Base-by-base conservation (phyloP, 2,113 vertebrate genomes). In the Anser cygnoides region DNA sequence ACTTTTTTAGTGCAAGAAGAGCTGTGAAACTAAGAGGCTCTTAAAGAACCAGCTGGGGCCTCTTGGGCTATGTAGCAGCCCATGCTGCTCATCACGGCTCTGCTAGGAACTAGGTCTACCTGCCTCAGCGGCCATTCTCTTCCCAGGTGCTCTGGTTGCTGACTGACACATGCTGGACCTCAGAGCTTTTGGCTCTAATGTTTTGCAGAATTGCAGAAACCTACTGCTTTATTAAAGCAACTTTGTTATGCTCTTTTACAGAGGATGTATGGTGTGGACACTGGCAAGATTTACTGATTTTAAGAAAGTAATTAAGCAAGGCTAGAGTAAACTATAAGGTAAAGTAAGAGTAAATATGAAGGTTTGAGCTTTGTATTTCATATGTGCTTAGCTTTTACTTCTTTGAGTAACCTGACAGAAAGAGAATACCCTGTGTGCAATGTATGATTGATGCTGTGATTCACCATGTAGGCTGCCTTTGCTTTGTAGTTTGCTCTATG, bases 101-200 rank as follows among this genome's bases (percentile, higher is more conserved):
- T 58, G 44, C 11, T 35, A n/a, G 59, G 41, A 61, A 25, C 23
- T 23, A 7, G 59, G 3, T 78, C 66, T 67, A 78, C 50, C 25
- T 52, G 3, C 7, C 4, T 15, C 13, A 43, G 54, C 14, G 37
- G 66, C 46, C 0, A 0, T 28, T 59, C 37, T 4, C 49, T 14
- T 58, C 14, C 50, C 19, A 52, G 20, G 41, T 49, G 54, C 50
- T 55, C 57, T 41, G 43, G 22, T 28, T 80, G 29, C 63, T 66
- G 43, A 12, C 44, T 7, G 11, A 5, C n/a, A 3, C 25, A 29
- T 76, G n/a, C 59, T 92, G 89, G 76, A 77, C 14, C 15, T 33
- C 68, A 15, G 67, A 29, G 49, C 29, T 65, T 57, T 75, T 39
- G 22, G 29, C 22, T 68, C 13, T 37, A 3, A 3, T 3, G 11